Conservation (phyloP, 2,888 invertebrate species). For the Macaria notata region DNA sequence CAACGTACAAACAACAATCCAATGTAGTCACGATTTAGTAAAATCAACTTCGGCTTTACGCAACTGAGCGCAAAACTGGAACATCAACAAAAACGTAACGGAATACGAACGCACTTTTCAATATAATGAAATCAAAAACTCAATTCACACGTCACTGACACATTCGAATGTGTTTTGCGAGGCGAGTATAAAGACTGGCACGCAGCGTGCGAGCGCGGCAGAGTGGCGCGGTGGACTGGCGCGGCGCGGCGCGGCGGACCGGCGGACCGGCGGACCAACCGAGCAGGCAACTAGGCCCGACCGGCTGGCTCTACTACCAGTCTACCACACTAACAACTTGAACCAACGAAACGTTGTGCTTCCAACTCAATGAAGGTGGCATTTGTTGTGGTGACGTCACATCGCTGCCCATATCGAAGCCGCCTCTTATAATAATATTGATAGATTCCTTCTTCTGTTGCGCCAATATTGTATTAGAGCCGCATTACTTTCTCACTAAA, state of each 20-base stretch:
- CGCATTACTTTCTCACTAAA: constrained; percentile 11
- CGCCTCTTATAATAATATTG: constrained; percentile 14
- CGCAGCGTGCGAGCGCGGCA: constrained; percentile 37
- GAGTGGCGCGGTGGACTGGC: constrained; percentile 43
- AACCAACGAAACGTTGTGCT: constrained; percentile 32
- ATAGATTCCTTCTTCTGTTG: constrained; percentile 17
- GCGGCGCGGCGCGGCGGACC: constrained; percentile 35
- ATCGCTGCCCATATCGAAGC: constrained; percentile 8
- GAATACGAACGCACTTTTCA: constrained; percentile 30
- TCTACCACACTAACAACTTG: constrained; percentile 30
- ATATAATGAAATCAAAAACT: constrained; percentile 13
- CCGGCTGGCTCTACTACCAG: constrained; percentile 40
- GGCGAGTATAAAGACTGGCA: constrained; percentile 22
- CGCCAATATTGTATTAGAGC: constrained; percentile 10
- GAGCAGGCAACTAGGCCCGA: neutral
- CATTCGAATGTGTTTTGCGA: constrained; percentile 33
- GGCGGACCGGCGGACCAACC: constrained; percentile 37
- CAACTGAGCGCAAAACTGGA: constrained; percentile 11
- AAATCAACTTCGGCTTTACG: constrained; percentile 23
- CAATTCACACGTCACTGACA: constrained; percentile 37
- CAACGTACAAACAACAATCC: constrained; percentile 29
- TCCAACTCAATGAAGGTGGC: constrained; percentile 34
- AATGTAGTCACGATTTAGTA: constrained; percentile 26
- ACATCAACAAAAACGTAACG: constrained; percentile 28
- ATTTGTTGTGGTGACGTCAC: constrained; percentile 23